Evolutionary conservation across 2,888 invertebrate species (phyloP), one percentile per base, ranked within the genome.

Genomic region (Tachina grossa): DNA sequence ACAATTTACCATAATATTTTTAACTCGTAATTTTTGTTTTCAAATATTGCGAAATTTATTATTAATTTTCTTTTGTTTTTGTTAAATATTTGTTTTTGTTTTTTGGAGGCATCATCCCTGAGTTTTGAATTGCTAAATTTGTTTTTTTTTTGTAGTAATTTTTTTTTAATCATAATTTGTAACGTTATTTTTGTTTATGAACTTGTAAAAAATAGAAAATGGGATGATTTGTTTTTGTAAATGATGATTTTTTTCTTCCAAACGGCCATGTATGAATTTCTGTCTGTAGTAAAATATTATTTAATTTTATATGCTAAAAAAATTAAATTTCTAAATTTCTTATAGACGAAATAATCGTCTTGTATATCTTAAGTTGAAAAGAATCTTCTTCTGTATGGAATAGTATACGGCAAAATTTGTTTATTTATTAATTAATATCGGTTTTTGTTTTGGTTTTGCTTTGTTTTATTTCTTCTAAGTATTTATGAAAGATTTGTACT

Each of bases 101-200:
- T 81, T 91, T 92, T 92, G 91, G 92, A 92, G 92, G 92, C 92
- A 92, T 90, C 90, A 91, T 92, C 92, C 92, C 92, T 92, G 92
- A 92, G 92, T 92, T 84, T 87, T 88, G 85, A 87, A 87, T 88
- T 88, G 89, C 90, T 90, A 90, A 88, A 88, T 83, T 87, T 85
- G 85, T 87, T 87, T 85, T 84, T 81, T 69, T 69, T 22, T 74
- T 75, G 31, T 31, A 47, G 68, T 76, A 82, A 77, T 80, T 75
- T 81, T 51, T 63, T 59, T 68, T 41, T 84, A 76, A 71, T 69
- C 61, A 43, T 68, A 83, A 69, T 45, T 69, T 65, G 8, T 65
- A 72, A 65, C 4, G 16, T 59, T 49, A 11, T 45, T 78, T 71
- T 53, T 31, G 41, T 72, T 57, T 63, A 65, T 47, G 72, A 80